Base-by-base conservation (phyloP, 1,140 invertebrate species). In the Anastatus disparis region DNA sequence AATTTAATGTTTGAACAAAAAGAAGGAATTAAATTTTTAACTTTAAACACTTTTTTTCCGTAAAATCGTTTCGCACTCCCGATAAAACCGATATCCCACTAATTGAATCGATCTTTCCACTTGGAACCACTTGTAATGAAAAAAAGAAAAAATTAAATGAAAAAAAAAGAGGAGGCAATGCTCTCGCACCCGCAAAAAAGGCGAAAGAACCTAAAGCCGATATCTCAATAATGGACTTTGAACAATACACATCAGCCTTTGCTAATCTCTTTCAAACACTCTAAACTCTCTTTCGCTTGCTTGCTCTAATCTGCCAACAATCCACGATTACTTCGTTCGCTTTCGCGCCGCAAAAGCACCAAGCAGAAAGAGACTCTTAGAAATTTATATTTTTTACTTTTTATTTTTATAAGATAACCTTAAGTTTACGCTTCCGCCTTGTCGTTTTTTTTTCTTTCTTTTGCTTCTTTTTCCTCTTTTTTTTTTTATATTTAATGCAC, bases 171-270 rank as follows among this genome's bases (percentile, higher is more conserved):
- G n/a, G n/a, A n/a, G n/a, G n/a, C 17, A 61, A 46, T 29, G 13
- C 58, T 15, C 24, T 13, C 15, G 3, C 26, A 44, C 29, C 17
- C 1, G 27, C 27, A n/a, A 17, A 44, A 61, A 62, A 29, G 44
- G 42, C 27, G 3, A 27, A n/a, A 26, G 22, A 17, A 40, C n/a
- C n/a, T 44, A 27, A 24, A 48, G 27, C 61, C 61, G 62, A 64
- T 64, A 64, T 64, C 62, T 64, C 62, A 52, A 64, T 64, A 64
- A 64, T 52, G 62, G 55, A 27, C 20, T 26, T 35, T 1, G 31
- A 64, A 64, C 62, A 64, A 64, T 64, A 31, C n/a, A 64, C 22
- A 1, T 22, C 48, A 31, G 17, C 17, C 20, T 52, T 27, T 52
- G 27, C 53, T 55, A 55, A 55, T 55, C 53, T 55, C n/a, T 22